Evolutionary conservation across 1,140 invertebrate species (phyloP), one percentile per base, ranked within the genome.

Genomic region (Chironomus striatipennis): DNA sequence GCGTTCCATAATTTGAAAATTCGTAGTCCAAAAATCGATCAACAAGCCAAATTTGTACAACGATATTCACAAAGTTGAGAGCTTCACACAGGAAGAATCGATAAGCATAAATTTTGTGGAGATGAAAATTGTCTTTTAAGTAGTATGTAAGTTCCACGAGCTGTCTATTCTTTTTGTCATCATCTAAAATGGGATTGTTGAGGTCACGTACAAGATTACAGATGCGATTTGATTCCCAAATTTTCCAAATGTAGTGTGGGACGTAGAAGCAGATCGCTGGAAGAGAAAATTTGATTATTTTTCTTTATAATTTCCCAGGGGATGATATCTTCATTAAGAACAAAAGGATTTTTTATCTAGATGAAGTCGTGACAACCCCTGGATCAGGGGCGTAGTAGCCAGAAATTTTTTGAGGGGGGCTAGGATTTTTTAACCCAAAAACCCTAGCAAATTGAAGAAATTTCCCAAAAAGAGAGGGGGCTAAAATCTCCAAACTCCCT

Each of bases 1-100:
- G 89, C 74, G 89, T 87, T 24, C 94, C 94, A 80, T 95, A 95
- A 6, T 90, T 93, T 15, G 91, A 90, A 82, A 96, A 96, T 81
- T 94, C 91, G 6, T 91, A 92, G 75, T 92, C 93, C 74, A 97
- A 83, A 81, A 96, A 96, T 80, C 90, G 90, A 79, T 97, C 94
- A 87, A 97, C 93, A 79, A 97, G 92, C 79, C 92, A 94, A 75
- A 98, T 96, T 81, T 97, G 95, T 0, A 91, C 89, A 20, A 96
- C 87, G 0, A 96, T 93, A 82, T 97, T 97, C 77, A 93, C 83
- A 78, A 96, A 94, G 80, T 96, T 96, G 0, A 96, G 82, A 1
- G 91, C 82, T 80, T 95, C 93, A 81, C 92, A 94, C 10, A 94
- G 86, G 82, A 94, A 93, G 83, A 95, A 95, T 0, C 91, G 86